Evolutionary conservation across 2,113 vertebrate species (phyloP), one percentile per base, ranked within the genome.

Genomic region (Ciconia boyciana): DNA sequence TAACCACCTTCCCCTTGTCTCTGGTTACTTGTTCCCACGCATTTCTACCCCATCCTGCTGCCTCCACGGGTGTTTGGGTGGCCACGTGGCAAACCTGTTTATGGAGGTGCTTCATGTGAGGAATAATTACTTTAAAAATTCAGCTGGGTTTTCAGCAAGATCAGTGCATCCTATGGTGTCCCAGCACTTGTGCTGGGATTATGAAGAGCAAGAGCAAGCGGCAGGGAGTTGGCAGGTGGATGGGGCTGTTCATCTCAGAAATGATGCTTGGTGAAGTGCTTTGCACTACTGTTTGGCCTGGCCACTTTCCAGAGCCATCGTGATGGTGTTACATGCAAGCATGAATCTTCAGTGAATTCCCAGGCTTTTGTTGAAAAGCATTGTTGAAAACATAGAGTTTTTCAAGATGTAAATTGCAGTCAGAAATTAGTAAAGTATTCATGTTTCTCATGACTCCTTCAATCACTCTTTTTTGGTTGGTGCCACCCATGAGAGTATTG

Each of bases 271-370:
- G 3, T 19, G 74, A 14, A 54, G 17, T 34, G 66, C 34, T 43
- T 3, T 12, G 18, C 44, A 2, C 1, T 0, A 1, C 21, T 29
- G 9, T 18, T 58, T 11, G 57, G 48, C 29, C 52, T 39, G 26
- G 22, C 54, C 2, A 5, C 9, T 57, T 44, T 36, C 29, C 64
- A 14, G 39, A 25, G 29, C 24, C 21, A 2, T 22, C 39, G 0
- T 1, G 9, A 0, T 10, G n/a, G 7, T 58, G 34, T 34, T 46
- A 14, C 7, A 0, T 8, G 24, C 4, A 3, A n/a, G 32, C 0
- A 0, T 13, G 41, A 55, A 57, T 16, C 36, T 71, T 29, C 55
- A 7, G 32, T 15, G 61, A 14, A 32, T 36, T 46, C 44, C 32
- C 22, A 15, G 12, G 11, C 21, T 77, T 77, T 46, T 66, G 18